Evolutionary conservation across 2,888 invertebrate genomes (phyloP).

Genomic region (Volucella inflata): DNA sequence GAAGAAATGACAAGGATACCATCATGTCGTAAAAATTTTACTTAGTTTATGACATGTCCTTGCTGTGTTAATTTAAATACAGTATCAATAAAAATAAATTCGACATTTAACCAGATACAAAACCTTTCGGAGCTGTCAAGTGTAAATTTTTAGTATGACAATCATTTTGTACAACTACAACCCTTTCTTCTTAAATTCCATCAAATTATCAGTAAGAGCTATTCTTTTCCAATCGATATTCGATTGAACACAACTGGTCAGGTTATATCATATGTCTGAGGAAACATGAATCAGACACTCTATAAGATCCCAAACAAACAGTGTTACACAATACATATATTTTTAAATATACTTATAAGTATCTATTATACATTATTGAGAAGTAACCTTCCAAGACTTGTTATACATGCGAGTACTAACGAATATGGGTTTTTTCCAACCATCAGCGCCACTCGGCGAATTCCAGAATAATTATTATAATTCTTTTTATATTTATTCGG

Average conservation of each 20-base stretch:
- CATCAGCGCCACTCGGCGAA: conserved; percentile 1
- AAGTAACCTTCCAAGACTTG: conserved; percentile 66
- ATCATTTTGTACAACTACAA: conserved; percentile 5
- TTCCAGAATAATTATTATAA: conserved; percentile 37
- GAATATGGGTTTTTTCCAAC: conserved; percentile 42
- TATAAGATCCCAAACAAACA: conserved; percentile 47
- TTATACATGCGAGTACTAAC: conserved; percentile 25
- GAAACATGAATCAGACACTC: conserved; percentile 35
- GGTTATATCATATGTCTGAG: conserved; percentile 30
- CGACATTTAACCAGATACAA: conserved; percentile 33
- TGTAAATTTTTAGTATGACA: neutral
- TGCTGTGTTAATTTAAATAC: conserved; percentile 49
- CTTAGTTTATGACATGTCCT: conserved; percentile 61
- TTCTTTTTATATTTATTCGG: conserved; percentile 9
- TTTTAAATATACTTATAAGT: conserved; percentile 47
- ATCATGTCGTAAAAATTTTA: conserved; percentile 40
- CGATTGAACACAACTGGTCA: conserved; percentile 10
- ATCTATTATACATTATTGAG: conserved; percentile 21
- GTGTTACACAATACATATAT: conserved; percentile 60
- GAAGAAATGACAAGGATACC: conserved; percentile 52
- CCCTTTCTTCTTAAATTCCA: neutral
- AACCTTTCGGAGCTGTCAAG: conserved; percentile 18
- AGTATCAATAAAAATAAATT: conserved; percentile 27
- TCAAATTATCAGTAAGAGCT: neutral
- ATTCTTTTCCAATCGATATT: too few relatives aligned